Base-by-base conservation (phyloP, 2,797 vertebrate genomes). In the Dendrocincla fuliginosa region DNA sequence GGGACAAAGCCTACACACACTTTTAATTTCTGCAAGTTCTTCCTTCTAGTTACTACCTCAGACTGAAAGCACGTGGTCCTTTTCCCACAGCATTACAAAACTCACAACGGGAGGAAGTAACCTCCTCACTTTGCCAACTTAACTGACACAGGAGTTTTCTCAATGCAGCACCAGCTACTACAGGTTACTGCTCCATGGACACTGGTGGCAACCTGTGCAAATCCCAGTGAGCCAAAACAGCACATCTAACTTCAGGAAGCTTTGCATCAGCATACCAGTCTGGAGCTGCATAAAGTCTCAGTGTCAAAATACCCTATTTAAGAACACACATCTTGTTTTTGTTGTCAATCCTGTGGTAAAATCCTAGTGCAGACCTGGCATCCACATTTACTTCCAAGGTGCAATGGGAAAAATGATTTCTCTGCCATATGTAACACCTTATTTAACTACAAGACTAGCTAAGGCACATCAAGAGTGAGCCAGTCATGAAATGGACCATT, bases 121-220 rank as follows among this genome's bases (percentile, higher is more conserved):
- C 6, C 24, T 53, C 10, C 50, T 83, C 25, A 41, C 6, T 64
- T 49, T 32, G 23, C 10, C 17, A 76, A 5, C 9, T 23, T 17
- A 39, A 41, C 9, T n/a, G 16, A 65, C 20, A 76, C 10, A 5
- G 35, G 28, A 14, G 7, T 13, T 84, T 77, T 44, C 59, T 41
- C 63, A 79, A 2, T 3, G 23, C 22, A 79, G 35, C 32, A 70
- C 6, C 33, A 35, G 17, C 41, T 63, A 69, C 56, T 30, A 53
- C 22, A 69, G 37, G 27, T 33, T 57, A 50, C 23, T 74, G 33
- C 32, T 42, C 32, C 49, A 71, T 11, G 18, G 18, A 67, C 52
- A 35, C 11, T 5, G 69, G 11, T 1, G 20, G 25, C 32, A 50
- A 42, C 0, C 18, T 0, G 0, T 7, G 53, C 0, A 5, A 68